Evolutionary conservation across 2,797 vertebrate genomes (phyloP), one percentile per base, ranked within the genome.

Genomic region (Chanos chanos): DNA sequence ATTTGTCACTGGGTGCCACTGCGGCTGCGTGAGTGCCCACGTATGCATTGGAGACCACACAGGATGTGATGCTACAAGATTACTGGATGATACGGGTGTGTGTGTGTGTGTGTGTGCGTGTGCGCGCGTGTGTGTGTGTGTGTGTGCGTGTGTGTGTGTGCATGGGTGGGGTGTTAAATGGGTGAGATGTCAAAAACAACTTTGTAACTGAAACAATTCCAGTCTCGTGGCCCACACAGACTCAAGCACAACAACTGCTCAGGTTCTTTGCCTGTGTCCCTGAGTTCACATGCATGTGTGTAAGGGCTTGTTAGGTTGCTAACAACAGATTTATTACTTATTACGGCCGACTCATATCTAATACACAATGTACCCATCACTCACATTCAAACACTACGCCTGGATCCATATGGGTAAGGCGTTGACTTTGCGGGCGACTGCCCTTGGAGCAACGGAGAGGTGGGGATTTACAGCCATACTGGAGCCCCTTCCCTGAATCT

Each of bases 381-480:
- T 45, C 21, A 40, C 54, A 51, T 63, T 19, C 33, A 49, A 57
- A 47, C 45, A 16, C 50, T 22, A 28, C 6, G n/a, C n/a, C n/a
- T n/a, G n/a, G n/a, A n/a, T n/a, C n/a, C n/a, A n/a, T n/a, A n/a
- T n/a, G n/a, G n/a, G n/a, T n/a, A n/a, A n/a, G n/a, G n/a, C n/a
- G n/a, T 12, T 43, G 53, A 12, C 47, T 36, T 41, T 60, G 52
- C 21, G 67, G 50, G 18, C 15, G 13, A 45, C 53, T 36, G 3
- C 15, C 15, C 4, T 8, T 18, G 9, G n/a, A 8, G 28, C 10
- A 21, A 37, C 52, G 19, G 37, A 30, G 49, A 51, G 58, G 52
- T 5, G 22, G 61, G 64, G 65, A 75, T 67, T 75, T 75, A 72
- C 50, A 63, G 58, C 44, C 52, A 44, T 28, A 22, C 44, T 36